phyloP scores from a whole-genome alignment of 1,140 invertebrate species.

The Solenopsis fugax region DNA sequence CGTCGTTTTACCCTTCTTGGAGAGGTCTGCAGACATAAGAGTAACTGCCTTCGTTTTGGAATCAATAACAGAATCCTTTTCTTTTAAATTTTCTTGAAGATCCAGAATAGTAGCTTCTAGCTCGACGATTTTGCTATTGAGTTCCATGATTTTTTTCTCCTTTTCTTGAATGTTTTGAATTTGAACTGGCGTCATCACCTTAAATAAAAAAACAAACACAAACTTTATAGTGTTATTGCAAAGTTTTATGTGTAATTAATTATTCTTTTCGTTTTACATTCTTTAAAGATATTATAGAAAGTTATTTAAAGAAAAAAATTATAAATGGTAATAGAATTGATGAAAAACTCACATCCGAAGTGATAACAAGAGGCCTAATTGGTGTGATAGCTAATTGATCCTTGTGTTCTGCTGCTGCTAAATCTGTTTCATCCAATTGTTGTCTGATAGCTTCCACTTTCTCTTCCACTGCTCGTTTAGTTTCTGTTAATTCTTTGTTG shows the following conservation, averaged over 20 bases:
- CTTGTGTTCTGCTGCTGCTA: slow-evolving; percentile 68
- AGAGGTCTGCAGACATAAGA: slow-evolving; percentile 92
- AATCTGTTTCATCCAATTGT: slow-evolving; percentile 83
- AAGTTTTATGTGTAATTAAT: background rate
- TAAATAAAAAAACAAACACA: slow-evolving; percentile 58
- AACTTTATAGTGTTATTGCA: slow-evolving; percentile 13
- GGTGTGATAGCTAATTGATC: slow-evolving; percentile 69
- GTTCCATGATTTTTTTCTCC: slow-evolving; percentile 85
- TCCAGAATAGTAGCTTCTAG: slow-evolving; percentile 90
- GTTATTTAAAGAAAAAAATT: slow-evolving; percentile 37
- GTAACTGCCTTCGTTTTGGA: slow-evolving; percentile 93
- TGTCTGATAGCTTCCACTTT: slow-evolving; percentile 85
- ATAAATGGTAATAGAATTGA: slow-evolving; percentile 13
- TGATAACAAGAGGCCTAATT: slow-evolving; percentile 77
- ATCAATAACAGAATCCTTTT: slow-evolving; percentile 95
- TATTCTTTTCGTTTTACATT: background rate
- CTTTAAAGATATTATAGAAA: slow-evolving; percentile 7
- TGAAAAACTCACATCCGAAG: slow-evolving; percentile 75
- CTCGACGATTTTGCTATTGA: slow-evolving; percentile 88
- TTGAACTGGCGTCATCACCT: slow-evolving; percentile 76
- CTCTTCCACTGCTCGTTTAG: slow-evolving; percentile 84
- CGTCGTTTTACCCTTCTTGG: slow-evolving; percentile 90
- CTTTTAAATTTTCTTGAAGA: slow-evolving; percentile 92
- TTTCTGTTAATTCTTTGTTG: slow-evolving; percentile 84
- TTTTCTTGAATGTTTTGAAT: slow-evolving; percentile 82